phyloP scores from a whole-genome alignment of 1,140 invertebrate genomes.

The Macrobrachium rosenbergii region DNA sequence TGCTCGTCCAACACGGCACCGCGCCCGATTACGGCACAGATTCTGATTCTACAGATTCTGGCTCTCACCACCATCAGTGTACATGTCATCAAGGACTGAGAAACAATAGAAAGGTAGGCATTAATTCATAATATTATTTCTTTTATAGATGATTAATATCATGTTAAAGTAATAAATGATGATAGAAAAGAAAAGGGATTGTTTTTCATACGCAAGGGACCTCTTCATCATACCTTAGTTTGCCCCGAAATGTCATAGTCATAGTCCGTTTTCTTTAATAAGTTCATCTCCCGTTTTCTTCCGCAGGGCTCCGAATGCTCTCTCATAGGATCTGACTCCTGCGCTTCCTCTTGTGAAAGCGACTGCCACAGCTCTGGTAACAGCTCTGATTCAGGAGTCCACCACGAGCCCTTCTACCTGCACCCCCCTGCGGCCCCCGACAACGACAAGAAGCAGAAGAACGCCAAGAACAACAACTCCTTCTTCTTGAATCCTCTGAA shows the following conservation, averaged over 20 bases:
- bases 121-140: background rate
- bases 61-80: constrained; percentile 49
- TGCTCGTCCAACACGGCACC: constrained; percentile 82
- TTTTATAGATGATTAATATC: background rate
- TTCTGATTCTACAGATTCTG: constrained; percentile 64
- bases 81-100: constrained; percentile 47
- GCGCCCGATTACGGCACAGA: constrained; percentile 75
- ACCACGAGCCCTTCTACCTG: constrained; percentile 80
- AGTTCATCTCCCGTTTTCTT: background rate
- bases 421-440: constrained; percentile 74
- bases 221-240: background rate
- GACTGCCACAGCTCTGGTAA: constrained; percentile 51
- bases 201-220: background rate
- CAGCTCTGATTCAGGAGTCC: constrained; percentile 52
- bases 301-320: constrained; percentile 52
- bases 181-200: background rate
- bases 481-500: constrained; percentile 54
- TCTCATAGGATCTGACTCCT: constrained; percentile 44
- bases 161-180: too few relatives aligned
- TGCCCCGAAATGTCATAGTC: background rate
- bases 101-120: constrained; percentile 40
- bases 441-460: background rate
- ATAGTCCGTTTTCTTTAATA: constrained; percentile 17
- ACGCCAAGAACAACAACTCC: constrained; percentile 20
- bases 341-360: constrained; percentile 49